phyloP scores from a whole-genome alignment of 2,113 vertebrate species.

The Elephantulus edwardii region DNA sequence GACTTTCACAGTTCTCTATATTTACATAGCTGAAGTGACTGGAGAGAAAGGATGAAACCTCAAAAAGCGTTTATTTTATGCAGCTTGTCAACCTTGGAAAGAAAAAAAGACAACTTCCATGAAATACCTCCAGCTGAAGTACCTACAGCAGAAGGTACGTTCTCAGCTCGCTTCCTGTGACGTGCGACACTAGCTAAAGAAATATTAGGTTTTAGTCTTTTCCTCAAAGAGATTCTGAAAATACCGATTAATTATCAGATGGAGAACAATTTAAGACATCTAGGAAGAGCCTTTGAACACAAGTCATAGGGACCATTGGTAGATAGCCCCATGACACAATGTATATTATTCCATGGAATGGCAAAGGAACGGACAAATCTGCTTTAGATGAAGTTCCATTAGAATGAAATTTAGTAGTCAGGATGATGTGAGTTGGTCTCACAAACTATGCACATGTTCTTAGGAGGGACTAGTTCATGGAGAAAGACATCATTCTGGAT shows the following conservation, averaged over 20 bases:
- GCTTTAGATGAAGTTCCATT: too few relatives aligned
- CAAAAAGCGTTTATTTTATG: constrained; percentile 33
- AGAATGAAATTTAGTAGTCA: too few relatives aligned
- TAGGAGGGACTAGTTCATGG: too few relatives aligned
- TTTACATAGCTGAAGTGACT: constrained; percentile 47
- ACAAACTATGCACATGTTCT: too few relatives aligned
- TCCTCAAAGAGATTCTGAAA: background rate
- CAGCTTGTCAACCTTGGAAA: background rate
- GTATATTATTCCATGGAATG: constrained; percentile 2
- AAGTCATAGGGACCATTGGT: background rate
- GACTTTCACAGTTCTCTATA: background rate
- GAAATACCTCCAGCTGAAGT: background rate
- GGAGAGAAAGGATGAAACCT: background rate
- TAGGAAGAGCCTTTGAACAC: background rate
- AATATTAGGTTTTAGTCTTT: background rate
- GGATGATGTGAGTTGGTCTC: background rate
- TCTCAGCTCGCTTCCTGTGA: background rate
- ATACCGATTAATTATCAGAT: background rate
- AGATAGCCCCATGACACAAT: background rate
- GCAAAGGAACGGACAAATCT: background rate
- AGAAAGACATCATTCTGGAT: too few relatives aligned
- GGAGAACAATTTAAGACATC: background rate
- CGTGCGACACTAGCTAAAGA: background rate
- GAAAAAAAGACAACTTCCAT: constrained; percentile 13
- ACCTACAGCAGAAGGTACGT: background rate